Conservation (phyloP, 2,113 vertebrate species). For the Marcusenius ussheri region DNA sequence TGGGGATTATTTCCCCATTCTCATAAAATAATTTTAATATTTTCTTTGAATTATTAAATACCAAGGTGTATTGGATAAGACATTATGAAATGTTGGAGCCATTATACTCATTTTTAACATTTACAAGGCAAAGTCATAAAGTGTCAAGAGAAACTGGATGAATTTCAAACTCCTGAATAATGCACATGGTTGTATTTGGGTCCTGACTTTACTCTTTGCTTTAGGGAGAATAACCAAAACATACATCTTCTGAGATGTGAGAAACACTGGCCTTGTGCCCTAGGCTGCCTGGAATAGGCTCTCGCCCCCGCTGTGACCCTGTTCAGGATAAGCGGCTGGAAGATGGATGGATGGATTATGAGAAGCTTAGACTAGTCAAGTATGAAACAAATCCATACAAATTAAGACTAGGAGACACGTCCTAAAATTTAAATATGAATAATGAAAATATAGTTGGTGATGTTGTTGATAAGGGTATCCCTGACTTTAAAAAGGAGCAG, state of each 20-base stretch:
- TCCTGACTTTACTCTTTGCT: neutral
- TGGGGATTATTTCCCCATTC: neutral
- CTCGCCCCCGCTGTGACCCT: neutral
- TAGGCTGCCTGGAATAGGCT: neutral
- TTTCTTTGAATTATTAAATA: neutral
- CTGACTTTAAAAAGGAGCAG: neutral
- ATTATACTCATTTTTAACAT: neutral
- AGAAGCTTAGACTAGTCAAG: neutral
- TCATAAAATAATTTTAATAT: neutral
- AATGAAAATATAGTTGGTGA: neutral
- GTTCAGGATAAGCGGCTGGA: neutral
- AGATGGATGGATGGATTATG: neutral
- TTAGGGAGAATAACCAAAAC: conserved; percentile 3
- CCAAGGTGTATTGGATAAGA: neutral
- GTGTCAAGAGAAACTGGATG: neutral
- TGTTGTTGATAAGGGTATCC: neutral
- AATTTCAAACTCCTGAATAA: neutral
- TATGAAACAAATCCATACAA: neutral
- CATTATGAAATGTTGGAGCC: neutral
- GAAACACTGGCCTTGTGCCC: neutral
- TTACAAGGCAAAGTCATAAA: neutral
- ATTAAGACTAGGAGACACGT: neutral
- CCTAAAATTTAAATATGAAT: neutral
- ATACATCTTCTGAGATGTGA: neutral
- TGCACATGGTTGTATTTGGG: neutral